A percentile compares a stretch with the other conserved stretches of the same genome.
Evolutionary conservation across 2,888 invertebrate species (phyloP).

Genomic region (Chloroclystis v-ata): DNA sequence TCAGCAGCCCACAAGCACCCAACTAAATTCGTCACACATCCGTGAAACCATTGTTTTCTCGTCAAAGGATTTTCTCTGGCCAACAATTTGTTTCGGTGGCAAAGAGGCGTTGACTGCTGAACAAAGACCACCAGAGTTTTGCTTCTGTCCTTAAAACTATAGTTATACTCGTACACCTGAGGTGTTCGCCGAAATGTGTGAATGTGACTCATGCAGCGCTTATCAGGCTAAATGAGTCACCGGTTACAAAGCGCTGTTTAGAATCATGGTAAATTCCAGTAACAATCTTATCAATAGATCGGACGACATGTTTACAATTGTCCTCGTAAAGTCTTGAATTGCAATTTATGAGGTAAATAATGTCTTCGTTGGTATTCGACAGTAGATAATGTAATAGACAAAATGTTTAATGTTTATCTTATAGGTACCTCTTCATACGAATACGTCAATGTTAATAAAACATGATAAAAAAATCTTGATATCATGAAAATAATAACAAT

Average conservation of each 20-base stretch:
- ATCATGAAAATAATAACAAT: too few species aligned
- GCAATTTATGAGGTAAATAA: too few species aligned
- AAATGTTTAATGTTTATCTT: too few species aligned
- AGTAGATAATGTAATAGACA: too few species aligned
- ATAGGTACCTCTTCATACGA: too few species aligned
- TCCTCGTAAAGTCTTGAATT: too few species aligned
- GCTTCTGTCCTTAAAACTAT: constrained; percentile 39
- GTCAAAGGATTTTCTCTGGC: constrained; percentile 67
- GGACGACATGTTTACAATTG: too few species aligned
- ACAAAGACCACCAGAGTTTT: constrained; percentile 56
- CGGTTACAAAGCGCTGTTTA: constrained; percentile 17
- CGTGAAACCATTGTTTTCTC: constrained; percentile 63
- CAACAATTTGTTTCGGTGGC: constrained; percentile 56
- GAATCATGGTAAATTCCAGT: background rate
- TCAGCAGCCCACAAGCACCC: constrained; percentile 10
- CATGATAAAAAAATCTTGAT: too few species aligned
- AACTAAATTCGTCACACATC: constrained; percentile 53
- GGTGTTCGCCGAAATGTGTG: constrained; percentile 37
- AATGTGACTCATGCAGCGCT: constrained; percentile 30
- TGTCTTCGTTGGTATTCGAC: too few species aligned
- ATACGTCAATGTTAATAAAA: too few species aligned
- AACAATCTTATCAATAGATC: too few species aligned
- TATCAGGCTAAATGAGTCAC: constrained; percentile 16
- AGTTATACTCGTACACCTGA: constrained; percentile 40
- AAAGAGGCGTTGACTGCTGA: constrained; percentile 53